These are phyloP conservation scores for Rhegmatorhina hoffmannsi DNA, from an alignment of 2,113 vertebrate genomes.

Conservation along the genomic window DNA sequence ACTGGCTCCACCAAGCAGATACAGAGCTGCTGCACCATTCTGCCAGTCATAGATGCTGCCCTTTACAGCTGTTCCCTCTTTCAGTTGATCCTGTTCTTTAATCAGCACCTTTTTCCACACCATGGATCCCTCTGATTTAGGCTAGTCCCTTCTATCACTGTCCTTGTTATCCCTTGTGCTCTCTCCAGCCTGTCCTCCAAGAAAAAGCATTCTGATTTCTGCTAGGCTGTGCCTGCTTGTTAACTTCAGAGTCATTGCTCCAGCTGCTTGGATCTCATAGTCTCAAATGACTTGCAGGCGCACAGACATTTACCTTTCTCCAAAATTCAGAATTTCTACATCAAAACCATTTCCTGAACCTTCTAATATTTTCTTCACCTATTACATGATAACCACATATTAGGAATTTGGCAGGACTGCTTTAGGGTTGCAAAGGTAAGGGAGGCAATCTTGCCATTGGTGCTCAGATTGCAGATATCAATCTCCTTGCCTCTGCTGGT, in stretches of 20 bases:
- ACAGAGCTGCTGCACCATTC: background rate
- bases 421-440: background rate
- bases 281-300: background rate
- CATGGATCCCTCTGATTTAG: background rate
- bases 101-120: background rate
- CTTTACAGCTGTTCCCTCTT: background rate
- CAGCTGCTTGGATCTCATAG: background rate
- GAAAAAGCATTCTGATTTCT: background rate
- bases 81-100: background rate
- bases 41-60: background rate
- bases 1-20: background rate
- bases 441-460: background rate
- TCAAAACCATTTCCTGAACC: background rate
- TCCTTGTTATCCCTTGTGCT: background rate
- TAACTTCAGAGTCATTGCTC: slow-evolving; percentile 8
- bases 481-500: background rate
- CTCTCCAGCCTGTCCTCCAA: background rate
- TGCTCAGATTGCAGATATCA: background rate
- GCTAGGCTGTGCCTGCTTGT: background rate
- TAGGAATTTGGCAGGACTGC: background rate
- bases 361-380: background rate
- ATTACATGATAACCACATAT: background rate
- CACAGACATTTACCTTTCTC: background rate
- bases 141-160: background rate
- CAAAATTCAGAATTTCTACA: background rate